phyloP scores from a whole-genome alignment of 2,797 vertebrate species.

The Enteromius argenteus region DNA sequence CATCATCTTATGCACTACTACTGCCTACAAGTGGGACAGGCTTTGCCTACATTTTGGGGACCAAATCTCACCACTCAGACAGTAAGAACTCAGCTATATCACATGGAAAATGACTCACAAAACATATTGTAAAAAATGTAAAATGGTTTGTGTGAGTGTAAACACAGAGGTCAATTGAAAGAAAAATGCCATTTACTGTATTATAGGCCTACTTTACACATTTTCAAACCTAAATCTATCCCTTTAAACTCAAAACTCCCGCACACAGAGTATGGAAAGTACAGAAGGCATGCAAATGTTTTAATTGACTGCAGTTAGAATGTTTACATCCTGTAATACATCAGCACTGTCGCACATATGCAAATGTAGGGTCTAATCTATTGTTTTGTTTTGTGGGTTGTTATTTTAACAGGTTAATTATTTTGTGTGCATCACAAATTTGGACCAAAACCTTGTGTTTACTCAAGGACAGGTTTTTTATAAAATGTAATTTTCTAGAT shows the following conservation, averaged over 20 bases:
- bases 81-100: background rate
- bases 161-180: background rate
- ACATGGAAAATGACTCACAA: background rate
- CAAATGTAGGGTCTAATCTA: conserved; percentile 56
- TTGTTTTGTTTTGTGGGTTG: conserved; percentile 58
- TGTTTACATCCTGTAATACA: background rate
- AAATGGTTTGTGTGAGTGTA: background rate
- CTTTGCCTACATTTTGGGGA: background rate
- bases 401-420: conserved; percentile 73
- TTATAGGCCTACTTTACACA: background rate
- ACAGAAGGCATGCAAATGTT: background rate
- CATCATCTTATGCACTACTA: background rate
- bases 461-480: conserved; percentile 68
- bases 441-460: conserved; percentile 70
- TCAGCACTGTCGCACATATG: conserved; percentile 20
- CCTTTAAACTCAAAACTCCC: background rate
- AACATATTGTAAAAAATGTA: background rate
- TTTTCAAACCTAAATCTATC: background rate
- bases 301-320: background rate
- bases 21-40: background rate
- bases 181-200: background rate
- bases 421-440: conserved; percentile 74
- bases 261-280: background rate
- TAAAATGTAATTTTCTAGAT: conserved; percentile 13
- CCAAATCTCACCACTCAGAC: background rate